Evolutionary conservation across 2,888 invertebrate species (phyloP), one percentile per base, ranked within the genome.

Genomic region (Xylota segnis): DNA sequence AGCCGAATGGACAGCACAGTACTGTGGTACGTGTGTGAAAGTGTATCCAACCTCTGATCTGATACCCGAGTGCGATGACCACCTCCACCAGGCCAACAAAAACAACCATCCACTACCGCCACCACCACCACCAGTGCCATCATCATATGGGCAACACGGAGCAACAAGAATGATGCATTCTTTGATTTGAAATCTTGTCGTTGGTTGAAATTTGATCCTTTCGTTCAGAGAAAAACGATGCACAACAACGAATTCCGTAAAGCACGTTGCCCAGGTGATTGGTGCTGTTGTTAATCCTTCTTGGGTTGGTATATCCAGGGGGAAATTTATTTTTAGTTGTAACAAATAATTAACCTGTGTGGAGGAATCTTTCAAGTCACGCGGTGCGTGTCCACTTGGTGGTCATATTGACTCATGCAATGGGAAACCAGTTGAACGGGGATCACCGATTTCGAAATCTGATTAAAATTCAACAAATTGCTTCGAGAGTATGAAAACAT

Each of bases 141-240:
- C 34, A 37, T 3, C 37, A 37, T 10, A 37, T 37, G 56, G 37
- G 9, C 23, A n/a, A 68, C 50, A 63, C 40, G n/a, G 54, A 56
- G 52, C 32, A 86, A 72, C 81, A 72, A 82, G 86, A 86, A 86
- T 86, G 86, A 86, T 86, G 86, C 86, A 86, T 86, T 86, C 82
- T 82, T 63, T 63, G 86, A 86, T 86, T 86, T 86, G 86, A 81
- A 86, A 86, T 86, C 86, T 86, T 86, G 86, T 86, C 81, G 81
- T 75, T 72, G 66, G 47, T 63, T 81, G 86, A 86, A 86, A 86
- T 86, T 86, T 86, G 86, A 86, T 86, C 86, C 86, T 82, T 86
- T 84, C 84, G 68, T 68, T 75, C 72, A 61, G 70, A 72, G 66
- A 65, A 70, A 84, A 70, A 78, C 61, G 74, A 78, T 59, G 78